These are phyloP conservation scores for Cichlasoma orientale DNA, from an alignment of 2,797 vertebrate species.

Conservation along the genomic window DNA sequence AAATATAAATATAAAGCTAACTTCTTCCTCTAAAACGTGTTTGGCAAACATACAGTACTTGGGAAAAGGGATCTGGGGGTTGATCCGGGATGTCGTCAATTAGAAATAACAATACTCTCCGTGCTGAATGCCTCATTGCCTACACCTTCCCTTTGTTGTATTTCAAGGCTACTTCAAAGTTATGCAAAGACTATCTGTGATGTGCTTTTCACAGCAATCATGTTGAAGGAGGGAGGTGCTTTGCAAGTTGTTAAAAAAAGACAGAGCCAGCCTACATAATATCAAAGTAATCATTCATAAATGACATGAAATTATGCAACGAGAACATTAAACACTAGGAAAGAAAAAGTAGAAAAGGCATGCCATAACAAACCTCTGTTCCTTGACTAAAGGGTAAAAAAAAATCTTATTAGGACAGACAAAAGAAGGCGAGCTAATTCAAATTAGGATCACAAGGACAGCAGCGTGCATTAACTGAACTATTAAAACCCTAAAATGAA, in stretches of 20 bases:
- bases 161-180: constrained; percentile 1
- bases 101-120: not conserved
- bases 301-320: not conserved
- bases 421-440: not conserved
- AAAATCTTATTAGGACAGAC: not conserved
- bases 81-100: not conserved
- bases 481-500: not conserved
- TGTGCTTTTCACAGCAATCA: not conserved
- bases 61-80: not conserved
- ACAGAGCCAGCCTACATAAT: not conserved
- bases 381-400: not conserved
- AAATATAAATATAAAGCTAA: not conserved
- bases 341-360: not conserved
- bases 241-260: not conserved
- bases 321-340: not conserved
- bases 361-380: not conserved
- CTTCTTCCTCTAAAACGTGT: not conserved
- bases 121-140: not conserved
- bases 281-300: not conserved
- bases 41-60: not conserved
- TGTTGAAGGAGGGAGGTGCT: not conserved
- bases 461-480: not conserved
- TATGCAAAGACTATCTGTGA: not conserved
- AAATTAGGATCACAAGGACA: not conserved
- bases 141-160: not conserved